phyloP scores from a whole-genome alignment of 2,888 invertebrate species.

The Pyrrhosoma nymphula region DNA sequence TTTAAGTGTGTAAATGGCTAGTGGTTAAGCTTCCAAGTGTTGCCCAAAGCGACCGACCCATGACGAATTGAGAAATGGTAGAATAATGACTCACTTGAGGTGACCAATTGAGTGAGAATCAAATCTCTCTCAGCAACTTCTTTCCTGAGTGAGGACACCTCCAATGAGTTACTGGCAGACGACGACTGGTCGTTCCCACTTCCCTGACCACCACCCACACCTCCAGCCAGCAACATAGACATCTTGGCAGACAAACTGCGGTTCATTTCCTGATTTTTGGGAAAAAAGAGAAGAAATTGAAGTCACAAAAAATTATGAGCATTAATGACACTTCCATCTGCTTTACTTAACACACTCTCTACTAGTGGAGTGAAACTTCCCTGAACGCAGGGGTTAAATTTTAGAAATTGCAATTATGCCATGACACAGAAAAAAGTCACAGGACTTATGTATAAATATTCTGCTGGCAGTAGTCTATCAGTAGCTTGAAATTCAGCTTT shows the following conservation, averaged over 20 bases:
- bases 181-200: constrained; percentile 30
- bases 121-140: constrained; percentile 88
- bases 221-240: constrained; percentile 28
- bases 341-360: background rate
- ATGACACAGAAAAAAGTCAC: no score
- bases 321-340: background rate
- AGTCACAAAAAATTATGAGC: background rate
- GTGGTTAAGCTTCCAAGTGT: no score
- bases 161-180: constrained; percentile 21
- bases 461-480: no score
- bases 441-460: no score
- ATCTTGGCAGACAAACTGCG: constrained; percentile 46
- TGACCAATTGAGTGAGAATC: constrained; percentile 91
- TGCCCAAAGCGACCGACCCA: no score
- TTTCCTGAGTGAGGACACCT: constrained; percentile 79
- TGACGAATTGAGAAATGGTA: no score
- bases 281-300: constrained; percentile 45
- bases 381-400: no score
- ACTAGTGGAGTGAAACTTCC: background rate
- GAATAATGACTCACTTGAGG: constrained; percentile 75
- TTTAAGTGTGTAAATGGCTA: no score
- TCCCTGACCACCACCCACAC: constrained; percentile 1
- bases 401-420: no score
- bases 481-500: no score
- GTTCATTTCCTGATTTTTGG: constrained; percentile 22